phyloP scores from a whole-genome alignment of 2,113 vertebrate genomes.

The Azemiops feae region DNA sequence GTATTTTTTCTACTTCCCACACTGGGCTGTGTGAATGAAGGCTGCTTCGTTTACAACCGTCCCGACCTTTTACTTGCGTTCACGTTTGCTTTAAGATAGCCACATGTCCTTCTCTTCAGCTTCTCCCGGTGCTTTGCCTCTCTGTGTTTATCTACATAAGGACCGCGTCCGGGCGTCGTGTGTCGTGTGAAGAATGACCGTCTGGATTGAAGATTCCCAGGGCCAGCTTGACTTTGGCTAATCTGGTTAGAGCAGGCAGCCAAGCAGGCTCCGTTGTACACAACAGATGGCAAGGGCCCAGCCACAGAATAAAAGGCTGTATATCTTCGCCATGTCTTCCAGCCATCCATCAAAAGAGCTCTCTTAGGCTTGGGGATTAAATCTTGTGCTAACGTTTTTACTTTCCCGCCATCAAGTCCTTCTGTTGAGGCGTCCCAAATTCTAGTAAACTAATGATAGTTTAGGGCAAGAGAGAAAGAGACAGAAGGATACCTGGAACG shows the following conservation, averaged over 20 bases:
- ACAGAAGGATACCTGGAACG: background rate
- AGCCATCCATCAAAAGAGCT: background rate
- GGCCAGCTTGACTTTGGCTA: conserved; percentile 62
- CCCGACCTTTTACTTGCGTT: background rate
- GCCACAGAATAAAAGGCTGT: conserved; percentile 71
- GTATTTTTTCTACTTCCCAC: background rate
- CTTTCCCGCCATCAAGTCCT: background rate
- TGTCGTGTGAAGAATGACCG: conserved; percentile 68
- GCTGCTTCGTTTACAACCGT: background rate
- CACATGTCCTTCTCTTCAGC: background rate
- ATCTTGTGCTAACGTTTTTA: background rate
- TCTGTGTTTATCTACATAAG: background rate
- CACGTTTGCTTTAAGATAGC: background rate
- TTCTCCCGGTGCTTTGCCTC: background rate
- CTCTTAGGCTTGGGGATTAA: background rate
- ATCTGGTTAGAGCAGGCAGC: conserved; percentile 65
- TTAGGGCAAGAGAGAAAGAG: background rate
- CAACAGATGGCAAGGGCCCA: conserved; percentile 80
- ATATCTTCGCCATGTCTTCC: background rate
- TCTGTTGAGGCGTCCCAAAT: background rate
- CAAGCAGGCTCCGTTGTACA: conserved; percentile 65
- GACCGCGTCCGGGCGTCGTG: conserved; percentile 69
- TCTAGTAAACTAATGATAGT: background rate
- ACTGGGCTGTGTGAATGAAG: background rate
- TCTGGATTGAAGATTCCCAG: conserved; percentile 66